A percentile compares a stretch with the other conserved stretches of the same genome.
Evolutionary conservation across 2,888 invertebrate species (phyloP).

Genomic region (Spodoptera exigua): DNA sequence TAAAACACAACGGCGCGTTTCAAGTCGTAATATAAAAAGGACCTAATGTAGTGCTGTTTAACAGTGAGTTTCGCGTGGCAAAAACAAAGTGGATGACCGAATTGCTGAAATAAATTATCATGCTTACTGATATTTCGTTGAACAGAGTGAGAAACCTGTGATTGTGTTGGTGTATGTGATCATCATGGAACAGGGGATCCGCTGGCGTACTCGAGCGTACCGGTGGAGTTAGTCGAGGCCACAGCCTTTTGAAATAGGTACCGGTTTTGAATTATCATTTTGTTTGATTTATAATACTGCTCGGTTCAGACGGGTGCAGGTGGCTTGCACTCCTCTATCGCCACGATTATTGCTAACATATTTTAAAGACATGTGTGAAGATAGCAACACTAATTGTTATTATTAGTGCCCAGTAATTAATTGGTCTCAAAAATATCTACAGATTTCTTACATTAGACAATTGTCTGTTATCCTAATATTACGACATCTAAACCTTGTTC

Average conservation of each 20-base stretch:
- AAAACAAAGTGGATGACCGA: slow-evolving; percentile 65
- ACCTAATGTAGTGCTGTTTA: slow-evolving; percentile 69
- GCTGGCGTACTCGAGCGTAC: slow-evolving; percentile 74
- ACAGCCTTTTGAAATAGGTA: slow-evolving; percentile 86
- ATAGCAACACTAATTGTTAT: slow-evolving; percentile 34
- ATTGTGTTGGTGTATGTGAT: slow-evolving; percentile 63
- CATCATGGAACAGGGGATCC: slow-evolving; percentile 82
- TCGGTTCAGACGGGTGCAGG: slow-evolving; percentile 71
- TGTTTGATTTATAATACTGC: slow-evolving; percentile 85
- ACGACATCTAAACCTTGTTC: background rate
- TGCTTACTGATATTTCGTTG: slow-evolving; percentile 72
- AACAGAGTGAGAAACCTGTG: slow-evolving; percentile 65
- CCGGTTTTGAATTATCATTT: slow-evolving; percentile 88
- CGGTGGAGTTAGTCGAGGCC: slow-evolving; percentile 84
- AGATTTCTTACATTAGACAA: too few relatives aligned
- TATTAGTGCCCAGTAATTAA: background rate
- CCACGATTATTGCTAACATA: slow-evolving; percentile 41
- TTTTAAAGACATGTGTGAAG: slow-evolving; percentile 38
- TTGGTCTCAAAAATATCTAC: too few relatives aligned
- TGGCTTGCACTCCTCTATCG: slow-evolving; percentile 66
- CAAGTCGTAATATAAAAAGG: slow-evolving; percentile 68
- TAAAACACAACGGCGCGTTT: slow-evolving; percentile 76
- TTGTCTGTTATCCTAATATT: too few relatives aligned
- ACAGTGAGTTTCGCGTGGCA: slow-evolving; percentile 71
- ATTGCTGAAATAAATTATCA: slow-evolving; percentile 70